These are phyloP conservation scores for Phortica magna DNA, from an alignment of 2,888 invertebrate genomes.

Conservation along the genomic window DNA sequence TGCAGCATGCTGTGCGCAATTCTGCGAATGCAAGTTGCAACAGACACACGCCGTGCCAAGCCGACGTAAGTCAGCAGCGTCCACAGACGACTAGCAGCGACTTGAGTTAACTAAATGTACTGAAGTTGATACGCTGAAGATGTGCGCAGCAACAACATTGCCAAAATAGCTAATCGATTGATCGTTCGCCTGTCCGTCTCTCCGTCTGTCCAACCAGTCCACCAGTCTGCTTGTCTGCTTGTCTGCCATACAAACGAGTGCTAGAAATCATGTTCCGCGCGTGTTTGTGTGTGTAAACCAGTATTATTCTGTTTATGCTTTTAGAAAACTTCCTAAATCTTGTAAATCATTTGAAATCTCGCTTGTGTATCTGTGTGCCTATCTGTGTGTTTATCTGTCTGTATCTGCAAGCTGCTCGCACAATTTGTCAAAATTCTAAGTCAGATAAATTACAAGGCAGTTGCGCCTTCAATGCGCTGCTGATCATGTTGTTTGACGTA, in stretches of 20 bases:
- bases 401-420: constrained; percentile 31
- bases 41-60: constrained; percentile 10
- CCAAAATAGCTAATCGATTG: neutral
- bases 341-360: constrained; percentile 33
- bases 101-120: neutral
- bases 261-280: constrained; percentile 21
- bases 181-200: neutral
- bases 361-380: neutral
- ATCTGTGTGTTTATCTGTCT: neutral
- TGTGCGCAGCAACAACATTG: neutral
- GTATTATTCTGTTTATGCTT: neutral
- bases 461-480: constrained; percentile 30
- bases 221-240: neutral
- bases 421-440: constrained; percentile 66
- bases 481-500: neutral
- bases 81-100: neutral
- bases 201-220: neutral
- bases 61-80: neutral
- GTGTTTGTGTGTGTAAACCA: neutral
- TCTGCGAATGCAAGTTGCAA: constrained; percentile 37
- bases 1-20: constrained; percentile 13
- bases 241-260: constrained; percentile 19
- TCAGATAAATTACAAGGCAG: constrained; percentile 60
- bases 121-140: neutral
- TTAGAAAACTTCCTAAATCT: constrained; percentile 33